Conservation (phyloP, 2,113 vertebrate species). For the Mormyrus lacerda region DNA sequence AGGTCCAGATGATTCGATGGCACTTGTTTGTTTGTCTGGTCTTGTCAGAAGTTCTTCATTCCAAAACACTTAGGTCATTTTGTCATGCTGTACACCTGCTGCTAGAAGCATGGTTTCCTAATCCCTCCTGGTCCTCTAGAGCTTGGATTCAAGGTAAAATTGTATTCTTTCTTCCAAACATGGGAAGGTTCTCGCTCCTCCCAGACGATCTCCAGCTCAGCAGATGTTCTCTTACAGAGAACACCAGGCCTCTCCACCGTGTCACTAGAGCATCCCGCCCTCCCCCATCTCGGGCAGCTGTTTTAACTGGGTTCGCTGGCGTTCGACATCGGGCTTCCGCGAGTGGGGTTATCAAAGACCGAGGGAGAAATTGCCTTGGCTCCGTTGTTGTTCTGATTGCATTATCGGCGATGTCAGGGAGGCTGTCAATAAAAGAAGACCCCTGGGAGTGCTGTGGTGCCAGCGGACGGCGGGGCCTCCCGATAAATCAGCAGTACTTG, state of each 20-base stretch:
- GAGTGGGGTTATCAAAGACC: constrained; percentile 67
- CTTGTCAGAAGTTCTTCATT: background rate
- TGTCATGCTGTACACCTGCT: background rate
- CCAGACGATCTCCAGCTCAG: background rate
- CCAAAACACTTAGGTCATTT: background rate
- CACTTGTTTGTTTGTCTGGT: background rate
- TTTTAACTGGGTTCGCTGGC: constrained; percentile 66
- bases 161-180: background rate
- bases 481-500: constrained; percentile 66
- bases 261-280: constrained; percentile 26
- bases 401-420: constrained; percentile 72
- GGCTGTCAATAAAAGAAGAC: constrained; percentile 66
- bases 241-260: constrained; percentile 40
- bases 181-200: background rate
- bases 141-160: background rate
- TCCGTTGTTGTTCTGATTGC: constrained; percentile 71
- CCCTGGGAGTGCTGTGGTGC: constrained; percentile 53
- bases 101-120: background rate
- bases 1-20: background rate
- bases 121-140: background rate
- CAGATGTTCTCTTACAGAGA: background rate
- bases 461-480: constrained; percentile 58
- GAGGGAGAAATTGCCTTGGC: constrained; percentile 71
- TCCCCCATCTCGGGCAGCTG: constrained; percentile 55
- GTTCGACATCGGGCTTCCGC: constrained; percentile 60